Conservation (phyloP, 1,140 invertebrate species). For the Caenorhabditis tropicalis region DNA sequence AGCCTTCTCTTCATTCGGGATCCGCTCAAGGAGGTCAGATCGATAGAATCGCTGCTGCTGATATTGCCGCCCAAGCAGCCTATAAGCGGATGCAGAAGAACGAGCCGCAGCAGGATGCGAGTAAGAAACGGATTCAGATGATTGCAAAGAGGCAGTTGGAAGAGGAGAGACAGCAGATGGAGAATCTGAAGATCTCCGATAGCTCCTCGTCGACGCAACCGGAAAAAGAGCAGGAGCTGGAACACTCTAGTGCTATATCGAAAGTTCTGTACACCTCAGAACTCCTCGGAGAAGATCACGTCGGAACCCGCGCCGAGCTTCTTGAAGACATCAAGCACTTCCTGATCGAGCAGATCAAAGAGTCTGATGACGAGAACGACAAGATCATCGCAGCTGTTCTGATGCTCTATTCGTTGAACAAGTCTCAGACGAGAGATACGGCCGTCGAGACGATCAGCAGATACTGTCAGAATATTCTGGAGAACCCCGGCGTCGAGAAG, state of each 20-base stretch:
- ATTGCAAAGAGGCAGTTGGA: conserved; percentile 54
- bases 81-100: conserved; percentile 43
- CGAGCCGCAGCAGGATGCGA: conserved; percentile 19
- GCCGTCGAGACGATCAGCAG: conserved; percentile 55
- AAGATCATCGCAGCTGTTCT: conserved; percentile 42
- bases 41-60: conserved; percentile 40
- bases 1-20: conserved; percentile 11
- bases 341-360: conserved; percentile 31
- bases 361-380: conserved; percentile 35
- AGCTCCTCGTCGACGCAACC: not conserved
- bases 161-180: conserved; percentile 47
- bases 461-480: conserved; percentile 52
- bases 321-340: conserved; percentile 44
- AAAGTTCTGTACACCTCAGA: conserved; percentile 54
- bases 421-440: not conserved
- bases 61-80: conserved; percentile 53
- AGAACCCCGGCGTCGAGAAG: conserved; percentile 14
- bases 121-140: conserved; percentile 49
- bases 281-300: conserved; percentile 48
- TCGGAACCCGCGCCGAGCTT: conserved; percentile 32
- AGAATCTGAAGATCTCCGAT: not conserved
- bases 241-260: conserved; percentile 50
- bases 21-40: conserved; percentile 31
- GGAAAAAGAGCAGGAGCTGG: conserved; percentile 42
- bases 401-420: conserved; percentile 53